These are phyloP conservation scores for Leptinotarsa undecemlineata DNA, from an alignment of 1,140 invertebrate genomes.

Conservation along the genomic window DNA sequence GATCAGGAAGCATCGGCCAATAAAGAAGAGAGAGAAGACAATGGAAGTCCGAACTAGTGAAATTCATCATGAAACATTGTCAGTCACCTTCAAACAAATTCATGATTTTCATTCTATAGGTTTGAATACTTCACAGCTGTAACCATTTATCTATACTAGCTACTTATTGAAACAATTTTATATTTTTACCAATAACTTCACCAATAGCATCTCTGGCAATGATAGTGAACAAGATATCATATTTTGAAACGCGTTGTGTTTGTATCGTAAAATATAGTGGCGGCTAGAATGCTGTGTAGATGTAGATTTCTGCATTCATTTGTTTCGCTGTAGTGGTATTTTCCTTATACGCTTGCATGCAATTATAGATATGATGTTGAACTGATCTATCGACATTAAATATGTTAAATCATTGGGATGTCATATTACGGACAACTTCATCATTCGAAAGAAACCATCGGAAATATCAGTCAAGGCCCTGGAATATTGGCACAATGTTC, in stretches of 20 bases:
- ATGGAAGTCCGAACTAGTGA: too few species aligned
- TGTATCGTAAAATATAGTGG: not conserved
- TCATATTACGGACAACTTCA: constrained; percentile 27
- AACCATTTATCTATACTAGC: too few species aligned
- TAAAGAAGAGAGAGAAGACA: too few species aligned
- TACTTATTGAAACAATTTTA: too few species aligned
- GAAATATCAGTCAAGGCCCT: not conserved
- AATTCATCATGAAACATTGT: too few species aligned
- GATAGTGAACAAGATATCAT: not conserved
- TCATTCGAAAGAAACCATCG: not conserved
- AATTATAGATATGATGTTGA: constrained; percentile 35
- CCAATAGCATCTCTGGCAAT: not conserved
- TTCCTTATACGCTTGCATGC: constrained; percentile 33
- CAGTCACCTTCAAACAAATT: too few species aligned
- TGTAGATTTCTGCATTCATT: constrained; percentile 30
- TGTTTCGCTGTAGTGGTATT: constrained; percentile 33
- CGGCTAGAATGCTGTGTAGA: constrained; percentile 27
- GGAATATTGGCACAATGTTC: too few species aligned
- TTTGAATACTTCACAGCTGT: too few species aligned
- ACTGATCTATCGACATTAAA: constrained; percentile 19
- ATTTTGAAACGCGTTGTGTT: constrained; percentile 1
- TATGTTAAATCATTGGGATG: constrained; percentile 25
- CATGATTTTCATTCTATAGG: too few species aligned
- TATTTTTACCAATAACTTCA: too few species aligned
- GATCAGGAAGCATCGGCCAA: too few species aligned